Percentiles rank a stretch among this genome's conserved stretches.
Conservation (phyloP, 2,888 invertebrate species). For the Omphaloscelis lunosa region DNA sequence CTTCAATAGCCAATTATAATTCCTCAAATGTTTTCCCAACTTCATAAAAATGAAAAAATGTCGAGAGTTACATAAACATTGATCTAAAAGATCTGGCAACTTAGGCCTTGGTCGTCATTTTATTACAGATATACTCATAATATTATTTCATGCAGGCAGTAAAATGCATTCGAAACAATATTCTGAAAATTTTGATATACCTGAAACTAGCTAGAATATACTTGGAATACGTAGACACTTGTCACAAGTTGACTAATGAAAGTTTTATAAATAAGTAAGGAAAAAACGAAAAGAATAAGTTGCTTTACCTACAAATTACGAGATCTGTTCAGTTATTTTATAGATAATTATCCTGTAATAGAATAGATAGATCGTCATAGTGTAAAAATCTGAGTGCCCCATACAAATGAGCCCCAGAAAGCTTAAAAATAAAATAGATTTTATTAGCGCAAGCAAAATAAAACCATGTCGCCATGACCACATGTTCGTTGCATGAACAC, state of each 20-base stretch:
- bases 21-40: constrained; percentile 13
- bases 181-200: neutral
- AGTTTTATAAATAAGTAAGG: neutral
- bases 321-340: neutral
- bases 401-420: constrained; percentile 50
- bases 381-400: constrained; percentile 14
- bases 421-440: constrained; percentile 61
- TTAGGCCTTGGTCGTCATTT: neutral
- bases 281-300: neutral
- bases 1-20: constrained; percentile 47
- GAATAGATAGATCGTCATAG: neutral
- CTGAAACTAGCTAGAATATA: neutral
- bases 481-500: constrained; percentile 51
- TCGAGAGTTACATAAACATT: constrained; percentile 2
- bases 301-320: neutral
- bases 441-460: constrained; percentile 46
- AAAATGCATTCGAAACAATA: neutral
- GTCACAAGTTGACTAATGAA: neutral
- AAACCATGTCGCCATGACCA: constrained; percentile 55
- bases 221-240: neutral
- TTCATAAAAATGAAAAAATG: constrained; percentile 8
- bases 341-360: constrained; percentile 4
- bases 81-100: neutral
- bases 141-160: neutral
- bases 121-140: neutral